Percentiles rank a stretch among this genome's conserved stretches.
These are phyloP conservation scores for Carterocephalus palaemon DNA, from an alignment of 2,888 invertebrate genomes.

Conservation along the genomic window DNA sequence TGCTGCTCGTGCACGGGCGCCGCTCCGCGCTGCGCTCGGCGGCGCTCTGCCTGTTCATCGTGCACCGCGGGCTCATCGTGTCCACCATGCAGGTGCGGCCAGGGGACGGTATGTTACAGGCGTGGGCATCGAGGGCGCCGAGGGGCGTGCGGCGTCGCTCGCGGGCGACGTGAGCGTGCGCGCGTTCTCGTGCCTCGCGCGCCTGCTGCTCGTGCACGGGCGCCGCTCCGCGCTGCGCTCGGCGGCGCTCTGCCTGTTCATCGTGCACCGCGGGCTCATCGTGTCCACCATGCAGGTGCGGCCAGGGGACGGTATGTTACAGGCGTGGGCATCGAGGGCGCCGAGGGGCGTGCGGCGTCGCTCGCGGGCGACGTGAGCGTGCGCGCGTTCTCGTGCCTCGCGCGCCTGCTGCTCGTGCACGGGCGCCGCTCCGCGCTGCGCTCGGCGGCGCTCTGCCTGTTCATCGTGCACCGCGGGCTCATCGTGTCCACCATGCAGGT, in stretches of 20 bases:
- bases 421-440: constrained; percentile 95
- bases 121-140: constrained; percentile 94
- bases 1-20: constrained; percentile 94
- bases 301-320: too few species aligned
- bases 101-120: too few species aligned
- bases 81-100: constrained; percentile 96
- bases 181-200: constrained; percentile 90
- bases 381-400: constrained; percentile 91
- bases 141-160: constrained; percentile 93
- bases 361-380: constrained; percentile 99
- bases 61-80: constrained; percentile 98
- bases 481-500: constrained; percentile 97
- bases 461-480: constrained; percentile 98
- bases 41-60: constrained; percentile 98
- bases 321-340: constrained; percentile 93
- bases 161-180: constrained; percentile 99
- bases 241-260: constrained; percentile 98
- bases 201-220: constrained; percentile 93
- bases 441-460: constrained; percentile 98
- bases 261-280: constrained; percentile 98
- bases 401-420: constrained; percentile 91
- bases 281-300: constrained; percentile 97
- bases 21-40: constrained; percentile 97
- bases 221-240: constrained; percentile 96
- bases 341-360: constrained; percentile 94